A percentile compares a stretch with the other conserved stretches of the same genome.
Evolutionary conservation across 2,888 invertebrate genomes (phyloP).

Genomic region (Cybosia mesomella): DNA sequence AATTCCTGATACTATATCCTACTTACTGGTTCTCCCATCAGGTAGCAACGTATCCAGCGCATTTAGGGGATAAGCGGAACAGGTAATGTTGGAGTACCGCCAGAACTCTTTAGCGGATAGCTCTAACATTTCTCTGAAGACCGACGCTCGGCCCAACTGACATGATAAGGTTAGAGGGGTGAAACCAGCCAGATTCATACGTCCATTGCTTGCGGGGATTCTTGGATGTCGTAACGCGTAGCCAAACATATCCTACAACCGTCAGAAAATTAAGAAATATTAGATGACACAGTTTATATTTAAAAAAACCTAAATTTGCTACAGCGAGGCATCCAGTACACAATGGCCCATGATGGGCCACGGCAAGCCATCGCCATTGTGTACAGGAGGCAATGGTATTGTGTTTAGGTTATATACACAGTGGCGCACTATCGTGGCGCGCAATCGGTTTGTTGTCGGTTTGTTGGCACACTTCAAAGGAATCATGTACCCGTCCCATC

Average conservation of each 20-base stretch:
- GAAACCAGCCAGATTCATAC: slow-evolving; percentile 95
- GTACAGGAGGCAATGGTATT: too few relatives aligned
- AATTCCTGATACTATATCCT: background rate
- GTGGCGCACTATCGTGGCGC: too few relatives aligned
- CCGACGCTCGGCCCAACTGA: slow-evolving; percentile 97
- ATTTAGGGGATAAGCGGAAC: slow-evolving; percentile 98
- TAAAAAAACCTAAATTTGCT: too few relatives aligned
- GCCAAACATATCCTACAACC: slow-evolving; percentile 97
- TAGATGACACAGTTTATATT: background rate
- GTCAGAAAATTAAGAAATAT: background rate
- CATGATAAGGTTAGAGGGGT: slow-evolving; percentile 99
- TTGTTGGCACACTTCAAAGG: too few relatives aligned
- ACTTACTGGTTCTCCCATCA: slow-evolving; percentile 97
- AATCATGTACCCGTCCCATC: too few relatives aligned
- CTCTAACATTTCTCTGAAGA: slow-evolving; percentile 99
- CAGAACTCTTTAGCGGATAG: slow-evolving; percentile 98
- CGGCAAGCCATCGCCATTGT: too few relatives aligned
- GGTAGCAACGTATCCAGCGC: slow-evolving; percentile 98
- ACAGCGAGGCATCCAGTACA: too few relatives aligned
- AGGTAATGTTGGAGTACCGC: slow-evolving; percentile 99
- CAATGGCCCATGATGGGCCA: too few relatives aligned
- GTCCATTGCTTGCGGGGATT: slow-evolving; percentile 96
- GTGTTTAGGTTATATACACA: too few relatives aligned
- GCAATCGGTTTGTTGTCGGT: too few relatives aligned
- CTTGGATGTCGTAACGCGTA: slow-evolving; percentile 98